Percentiles rank a stretch among this genome's conserved stretches.
phyloP scores from a whole-genome alignment of 2,888 invertebrate genomes.

The Unio delphinus region DNA sequence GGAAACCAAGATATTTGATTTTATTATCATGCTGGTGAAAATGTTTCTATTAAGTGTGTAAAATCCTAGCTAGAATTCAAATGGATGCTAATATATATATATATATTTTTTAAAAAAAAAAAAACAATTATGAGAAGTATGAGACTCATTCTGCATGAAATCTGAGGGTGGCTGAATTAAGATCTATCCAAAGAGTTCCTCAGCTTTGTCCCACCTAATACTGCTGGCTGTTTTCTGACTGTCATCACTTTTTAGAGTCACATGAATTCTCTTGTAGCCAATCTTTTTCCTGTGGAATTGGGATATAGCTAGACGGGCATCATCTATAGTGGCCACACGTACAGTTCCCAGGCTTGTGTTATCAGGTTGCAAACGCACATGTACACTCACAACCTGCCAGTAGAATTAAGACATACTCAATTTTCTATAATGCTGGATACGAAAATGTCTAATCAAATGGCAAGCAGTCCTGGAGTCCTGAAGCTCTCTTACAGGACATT shows the following conservation, averaged over 20 bases:
- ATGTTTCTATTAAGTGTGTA: too few species aligned
- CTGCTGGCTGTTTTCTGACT: constrained; percentile 49
- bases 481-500: too few species aligned
- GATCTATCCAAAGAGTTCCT: too few species aligned
- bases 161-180: too few species aligned
- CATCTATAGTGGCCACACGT: constrained; percentile 80
- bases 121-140: too few species aligned
- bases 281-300: constrained; percentile 87
- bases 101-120: too few species aligned
- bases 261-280: constrained; percentile 85
- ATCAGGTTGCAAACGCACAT: constrained; percentile 79
- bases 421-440: not conserved
- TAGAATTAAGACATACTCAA: not conserved
- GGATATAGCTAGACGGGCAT: constrained; percentile 81
- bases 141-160: too few species aligned
- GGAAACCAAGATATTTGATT: too few species aligned
- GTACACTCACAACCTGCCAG: constrained; percentile 75
- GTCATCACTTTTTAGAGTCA: constrained; percentile 71
- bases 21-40: too few species aligned
- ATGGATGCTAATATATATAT: too few species aligned
- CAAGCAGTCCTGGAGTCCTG: not conserved
- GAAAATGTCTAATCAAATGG: not conserved
- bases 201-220: constrained; percentile 41
- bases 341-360: constrained; percentile 82
- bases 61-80: too few species aligned